These are phyloP conservation scores for Neoarius graeffei DNA, from an alignment of 2,113 vertebrate genomes.

Conservation along the genomic window DNA sequence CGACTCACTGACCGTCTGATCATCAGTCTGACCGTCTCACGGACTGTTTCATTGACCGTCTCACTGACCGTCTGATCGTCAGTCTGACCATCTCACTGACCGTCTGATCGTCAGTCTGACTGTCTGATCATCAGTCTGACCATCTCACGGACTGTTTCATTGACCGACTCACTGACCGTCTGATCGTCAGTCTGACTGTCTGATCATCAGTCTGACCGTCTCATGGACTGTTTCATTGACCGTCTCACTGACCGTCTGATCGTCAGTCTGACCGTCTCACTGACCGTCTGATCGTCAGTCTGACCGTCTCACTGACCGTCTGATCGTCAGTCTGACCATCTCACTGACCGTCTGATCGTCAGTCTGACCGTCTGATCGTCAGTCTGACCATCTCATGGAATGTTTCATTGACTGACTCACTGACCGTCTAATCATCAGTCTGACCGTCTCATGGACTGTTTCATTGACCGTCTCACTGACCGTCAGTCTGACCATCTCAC, in stretches of 20 bases:
- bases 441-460: neutral
- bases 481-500: too few relatives aligned
- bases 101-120: too few relatives aligned
- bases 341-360: neutral
- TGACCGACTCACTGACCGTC: neutral
- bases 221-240: too few relatives aligned
- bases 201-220: too few relatives aligned
- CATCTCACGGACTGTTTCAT: slow-evolving; percentile 60
- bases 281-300: neutral
- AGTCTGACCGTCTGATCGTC: too few relatives aligned
- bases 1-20: neutral
- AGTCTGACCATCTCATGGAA: slow-evolving; percentile 63
- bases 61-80: neutral
- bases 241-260: slow-evolving; percentile 60
- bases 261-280: neutral
- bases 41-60: neutral
- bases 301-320: neutral
- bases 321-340: too few relatives aligned
- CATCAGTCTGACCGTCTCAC: slow-evolving; percentile 59
- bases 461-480: neutral
- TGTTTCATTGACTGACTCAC: neutral
- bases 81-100: neutral
- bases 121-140: too few relatives aligned
- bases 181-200: neutral
- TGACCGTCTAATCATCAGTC: neutral